These are phyloP conservation scores for Elegia similella DNA, from an alignment of 2,888 invertebrate genomes.

Conservation along the genomic window DNA sequence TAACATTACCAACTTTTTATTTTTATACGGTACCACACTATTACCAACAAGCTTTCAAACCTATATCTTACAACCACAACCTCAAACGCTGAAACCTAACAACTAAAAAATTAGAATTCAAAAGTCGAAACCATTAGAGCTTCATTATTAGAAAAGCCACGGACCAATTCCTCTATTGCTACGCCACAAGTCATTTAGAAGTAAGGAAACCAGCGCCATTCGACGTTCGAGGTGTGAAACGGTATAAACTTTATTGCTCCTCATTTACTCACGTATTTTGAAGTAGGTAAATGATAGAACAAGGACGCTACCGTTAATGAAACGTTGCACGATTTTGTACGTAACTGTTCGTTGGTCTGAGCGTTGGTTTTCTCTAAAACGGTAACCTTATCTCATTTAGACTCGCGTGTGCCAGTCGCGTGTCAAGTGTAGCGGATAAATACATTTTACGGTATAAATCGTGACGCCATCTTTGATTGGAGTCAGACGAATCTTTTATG, in stretches of 20 bases:
- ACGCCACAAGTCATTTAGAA: constrained; percentile 12
- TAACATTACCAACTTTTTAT: neutral
- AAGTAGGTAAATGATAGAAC: constrained; percentile 10
- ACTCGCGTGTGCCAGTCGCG: constrained; percentile 45
- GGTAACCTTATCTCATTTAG: constrained; percentile 37
- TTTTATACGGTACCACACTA: neutral
- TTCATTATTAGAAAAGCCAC: constrained; percentile 13
- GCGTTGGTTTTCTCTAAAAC: constrained; percentile 36
- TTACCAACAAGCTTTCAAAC: neutral
- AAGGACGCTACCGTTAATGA: constrained; percentile 32
- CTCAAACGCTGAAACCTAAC: neutral
- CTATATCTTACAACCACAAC: constrained; percentile 5
- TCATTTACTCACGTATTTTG: constrained; percentile 13
- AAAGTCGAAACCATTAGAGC: constrained; percentile 12
- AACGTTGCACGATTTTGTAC: constrained; percentile 33
- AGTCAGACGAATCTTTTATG: constrained; percentile 50
- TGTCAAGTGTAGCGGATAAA: constrained; percentile 48
- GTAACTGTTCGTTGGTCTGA: constrained; percentile 30
- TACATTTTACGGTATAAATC: constrained; percentile 45
- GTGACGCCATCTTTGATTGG: constrained; percentile 48
- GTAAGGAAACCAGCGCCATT: constrained; percentile 11
- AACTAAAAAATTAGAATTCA: constrained; percentile 6
- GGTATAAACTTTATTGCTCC: constrained; percentile 17
- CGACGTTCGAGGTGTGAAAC: constrained; percentile 11
- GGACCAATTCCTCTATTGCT: constrained; percentile 7